Conservation (phyloP, 2,797 vertebrate genomes). For the Liasis olivaceus region DNA sequence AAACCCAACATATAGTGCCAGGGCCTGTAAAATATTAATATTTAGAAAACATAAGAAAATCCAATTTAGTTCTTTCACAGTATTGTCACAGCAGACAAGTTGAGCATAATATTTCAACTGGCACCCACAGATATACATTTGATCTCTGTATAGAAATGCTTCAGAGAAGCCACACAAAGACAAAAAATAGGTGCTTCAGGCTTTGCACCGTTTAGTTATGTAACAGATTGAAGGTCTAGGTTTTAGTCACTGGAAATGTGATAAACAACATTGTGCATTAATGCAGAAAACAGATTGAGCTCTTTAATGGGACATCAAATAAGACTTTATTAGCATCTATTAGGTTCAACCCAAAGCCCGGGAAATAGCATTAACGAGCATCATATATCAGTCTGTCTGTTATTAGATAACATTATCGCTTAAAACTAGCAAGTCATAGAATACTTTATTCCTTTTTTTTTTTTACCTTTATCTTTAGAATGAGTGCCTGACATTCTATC, state of each 20-base stretch:
- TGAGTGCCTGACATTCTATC: conserved; percentile 80
- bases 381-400: conserved; percentile 84
- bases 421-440: conserved; percentile 80
- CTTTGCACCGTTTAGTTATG: conserved; percentile 64
- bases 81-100: conserved; percentile 25
- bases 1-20: fast-evolving
- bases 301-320: conserved; percentile 85
- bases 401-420: conserved; percentile 81
- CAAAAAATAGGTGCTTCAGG: conserved; percentile 59
- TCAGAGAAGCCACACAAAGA: conserved; percentile 55
- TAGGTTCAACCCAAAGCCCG: conserved; percentile 80
- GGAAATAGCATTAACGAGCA: conserved; percentile 83
- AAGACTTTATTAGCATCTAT: conserved; percentile 86
- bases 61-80: background rate
- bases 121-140: conserved; percentile 33
- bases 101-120: background rate
- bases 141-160: conserved; percentile 45
- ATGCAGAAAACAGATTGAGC: conserved; percentile 81
- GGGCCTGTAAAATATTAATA: conserved; percentile 33
- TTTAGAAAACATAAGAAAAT: conserved; percentile 15
- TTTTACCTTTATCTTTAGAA: conserved; percentile 83
- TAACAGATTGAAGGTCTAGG: conserved; percentile 75
- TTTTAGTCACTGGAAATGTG: conserved; percentile 78
- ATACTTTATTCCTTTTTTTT: conserved; percentile 72
- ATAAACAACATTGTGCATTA: conserved; percentile 79